Evolutionary conservation across 2,113 vertebrate genomes (phyloP).

Genomic region (Philantomba maxwellii): DNA sequence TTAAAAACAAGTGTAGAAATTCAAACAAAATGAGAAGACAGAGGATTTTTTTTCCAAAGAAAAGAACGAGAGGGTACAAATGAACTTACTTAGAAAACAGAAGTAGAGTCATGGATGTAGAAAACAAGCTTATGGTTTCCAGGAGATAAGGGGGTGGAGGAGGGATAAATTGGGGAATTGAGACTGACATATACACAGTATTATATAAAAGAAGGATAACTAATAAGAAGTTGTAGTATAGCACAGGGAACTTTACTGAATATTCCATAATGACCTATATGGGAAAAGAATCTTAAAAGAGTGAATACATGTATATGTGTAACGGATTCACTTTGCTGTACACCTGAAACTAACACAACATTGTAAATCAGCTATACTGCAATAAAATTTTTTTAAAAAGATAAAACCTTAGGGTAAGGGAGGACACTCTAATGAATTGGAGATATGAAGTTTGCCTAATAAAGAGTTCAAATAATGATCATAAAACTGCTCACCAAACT

Average conservation of each 20-base stretch:
- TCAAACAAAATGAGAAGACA: background rate
- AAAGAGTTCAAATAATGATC: background rate
- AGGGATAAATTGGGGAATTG: background rate
- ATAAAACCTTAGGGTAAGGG: background rate
- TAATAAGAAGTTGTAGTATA: background rate
- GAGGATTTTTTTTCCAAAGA: background rate
- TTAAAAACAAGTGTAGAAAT: background rate
- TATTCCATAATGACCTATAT: background rate
- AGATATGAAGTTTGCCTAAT: background rate
- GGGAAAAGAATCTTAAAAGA: background rate
- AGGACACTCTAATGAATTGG: background rate
- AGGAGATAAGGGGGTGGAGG: background rate
- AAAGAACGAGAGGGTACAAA: background rate
- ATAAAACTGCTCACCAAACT: background rate
- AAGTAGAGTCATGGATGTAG: background rate
- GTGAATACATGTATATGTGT: background rate
- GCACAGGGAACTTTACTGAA: background rate
- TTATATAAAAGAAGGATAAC: background rate
- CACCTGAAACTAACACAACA: background rate
- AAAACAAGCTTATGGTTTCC: background rate
- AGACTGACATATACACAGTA: background rate
- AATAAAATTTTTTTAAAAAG: background rate
- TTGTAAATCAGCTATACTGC: background rate
- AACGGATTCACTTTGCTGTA: background rate
- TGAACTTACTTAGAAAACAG: background rate